Base-by-base conservation (phyloP, 2,113 vertebrate species). In the Globicephala melas region DNA sequence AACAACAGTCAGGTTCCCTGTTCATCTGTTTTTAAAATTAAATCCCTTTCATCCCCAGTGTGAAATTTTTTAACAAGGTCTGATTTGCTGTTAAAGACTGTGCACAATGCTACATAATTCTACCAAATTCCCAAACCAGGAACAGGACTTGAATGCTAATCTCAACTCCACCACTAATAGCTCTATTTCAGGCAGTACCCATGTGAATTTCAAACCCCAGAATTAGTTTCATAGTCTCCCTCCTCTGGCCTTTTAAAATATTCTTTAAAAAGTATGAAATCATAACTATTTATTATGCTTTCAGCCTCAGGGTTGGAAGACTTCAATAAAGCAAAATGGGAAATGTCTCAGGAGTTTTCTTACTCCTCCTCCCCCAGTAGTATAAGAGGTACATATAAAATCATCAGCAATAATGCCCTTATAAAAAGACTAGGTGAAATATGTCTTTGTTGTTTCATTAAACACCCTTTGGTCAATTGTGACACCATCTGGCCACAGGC, bases 1-100 rank as follows among this genome's bases (percentile, higher is more conserved):
- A 91, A 55, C 2, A 93, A 55, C 5, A 91, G 20, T 31, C 62
- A 74, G 31, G 6, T 53, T 10, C 28, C 8, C 31, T 77, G 38
- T 58, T 50, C n/a, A 20, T 89, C 73, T 85, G 28, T 95, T 91
- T 96, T 86, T n/a, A 91, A 81, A 89, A n/a, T 81, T 62, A 91
- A 97, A 89, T 93, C 17, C 14, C 28, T 96, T 91, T 83, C 60
- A 90, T 63, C 50, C 4, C 10, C 33, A 82, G 60, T 33, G 47
- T 58, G 53, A 93, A 71, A 20, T 71, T 73, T 73, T 88, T 94
- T 71, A 92, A 80, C 65, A 47, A 91, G 82, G 15, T 67, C 53
- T 25, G 18, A 86, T 94, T 96, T 86, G 41, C 38, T 60, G 6
- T 82, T 68, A 85, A 90, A 93, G n/a, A 93, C 36, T 71, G 20